Conservation (phyloP, 2,113 vertebrate genomes). For the Bujurquina vittata region DNA sequence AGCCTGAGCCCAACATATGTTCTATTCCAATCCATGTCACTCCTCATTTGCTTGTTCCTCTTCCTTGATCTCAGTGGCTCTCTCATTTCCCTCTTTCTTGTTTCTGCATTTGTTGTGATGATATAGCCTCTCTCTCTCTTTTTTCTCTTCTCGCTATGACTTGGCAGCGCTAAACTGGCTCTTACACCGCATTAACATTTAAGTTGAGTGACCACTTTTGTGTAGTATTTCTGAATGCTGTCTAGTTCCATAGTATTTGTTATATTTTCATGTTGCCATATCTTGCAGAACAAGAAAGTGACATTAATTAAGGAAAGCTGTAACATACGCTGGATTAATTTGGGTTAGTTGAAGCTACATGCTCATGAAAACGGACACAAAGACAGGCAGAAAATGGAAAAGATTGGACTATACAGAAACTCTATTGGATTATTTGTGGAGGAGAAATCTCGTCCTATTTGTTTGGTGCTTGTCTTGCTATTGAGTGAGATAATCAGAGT, state of each 20-base stretch:
- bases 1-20: constrained; percentile 87
- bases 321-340: constrained; percentile 87
- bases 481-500: constrained; percentile 62
- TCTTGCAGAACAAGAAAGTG: constrained; percentile 44
- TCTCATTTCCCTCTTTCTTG: constrained; percentile 29
- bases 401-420: constrained; percentile 82
- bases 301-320: background rate
- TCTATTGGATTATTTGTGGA: constrained; percentile 82
- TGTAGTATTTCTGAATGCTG: background rate
- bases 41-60: constrained; percentile 92
- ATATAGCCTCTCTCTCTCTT: constrained; percentile 69
- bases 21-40: constrained; percentile 92
- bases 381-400: constrained; percentile 49
- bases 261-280: constrained; percentile 32
- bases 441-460: constrained; percentile 78
- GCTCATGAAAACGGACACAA: constrained; percentile 78
- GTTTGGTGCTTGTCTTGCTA: constrained; percentile 35
- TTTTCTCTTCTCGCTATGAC: constrained; percentile 42
- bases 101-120: constrained; percentile 59
- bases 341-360: constrained; percentile 78
- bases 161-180: constrained; percentile 78
- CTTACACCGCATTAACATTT: background rate
- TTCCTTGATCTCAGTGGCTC: constrained; percentile 46
- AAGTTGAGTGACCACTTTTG: background rate
- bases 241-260: constrained; percentile 41